These are phyloP conservation scores for Bucco capensis DNA, from an alignment of 2,113 vertebrate genomes.

Conservation along the genomic window DNA sequence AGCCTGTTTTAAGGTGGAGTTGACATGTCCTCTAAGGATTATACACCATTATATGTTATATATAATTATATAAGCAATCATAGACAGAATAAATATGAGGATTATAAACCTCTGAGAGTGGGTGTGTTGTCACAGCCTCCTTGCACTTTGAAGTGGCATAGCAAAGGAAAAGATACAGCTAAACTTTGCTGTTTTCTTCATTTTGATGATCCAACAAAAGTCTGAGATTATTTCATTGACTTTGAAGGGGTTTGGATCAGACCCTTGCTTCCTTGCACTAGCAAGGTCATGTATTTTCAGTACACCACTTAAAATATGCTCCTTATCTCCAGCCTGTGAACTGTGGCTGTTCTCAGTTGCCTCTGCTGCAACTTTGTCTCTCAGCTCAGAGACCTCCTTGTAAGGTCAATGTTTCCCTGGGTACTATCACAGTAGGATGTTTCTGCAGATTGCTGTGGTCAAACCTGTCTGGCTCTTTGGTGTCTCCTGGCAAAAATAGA, in stretches of 20 bases:
- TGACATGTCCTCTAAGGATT: not conserved
- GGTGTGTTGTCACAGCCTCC: not conserved
- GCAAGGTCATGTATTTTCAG: slow-evolving; percentile 22
- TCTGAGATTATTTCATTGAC: not conserved
- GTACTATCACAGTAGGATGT: not conserved
- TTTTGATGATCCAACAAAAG: not conserved
- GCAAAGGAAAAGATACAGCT: not conserved
- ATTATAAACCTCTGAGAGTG: not conserved
- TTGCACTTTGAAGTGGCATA: not conserved
- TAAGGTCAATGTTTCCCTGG: not conserved
- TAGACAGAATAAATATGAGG: not conserved
- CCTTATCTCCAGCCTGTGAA: slow-evolving; percentile 6
- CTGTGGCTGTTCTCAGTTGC: not conserved
- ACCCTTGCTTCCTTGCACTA: not conserved
- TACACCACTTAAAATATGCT: not conserved
- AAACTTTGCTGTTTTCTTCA: not conserved
- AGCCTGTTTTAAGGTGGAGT: not conserved
- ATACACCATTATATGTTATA: not conserved
- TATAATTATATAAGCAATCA: not conserved
- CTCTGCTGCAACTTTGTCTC: not conserved
- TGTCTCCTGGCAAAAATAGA: not conserved
- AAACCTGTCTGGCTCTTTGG: not conserved
- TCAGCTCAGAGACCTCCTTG: not conserved
- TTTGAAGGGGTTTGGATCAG: not conserved
- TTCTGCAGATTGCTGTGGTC: not conserved